Evolutionary conservation across 2,113 vertebrate species (phyloP), one percentile per base, ranked within the genome.

Genomic region (Capricornis sumatraensis): DNA sequence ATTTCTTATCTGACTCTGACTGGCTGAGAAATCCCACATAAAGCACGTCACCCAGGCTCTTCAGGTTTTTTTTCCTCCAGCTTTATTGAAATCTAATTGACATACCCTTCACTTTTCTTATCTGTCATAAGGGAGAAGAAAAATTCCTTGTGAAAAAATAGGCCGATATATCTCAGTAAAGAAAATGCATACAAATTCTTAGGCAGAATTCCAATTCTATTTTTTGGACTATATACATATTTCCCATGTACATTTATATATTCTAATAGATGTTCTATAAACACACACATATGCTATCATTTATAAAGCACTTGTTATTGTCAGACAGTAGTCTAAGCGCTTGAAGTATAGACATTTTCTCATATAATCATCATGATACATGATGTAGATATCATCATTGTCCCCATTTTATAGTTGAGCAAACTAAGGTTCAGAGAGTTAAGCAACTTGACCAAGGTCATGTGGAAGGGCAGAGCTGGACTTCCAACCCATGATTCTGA

Each of bases 151-250:
- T 93, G 78, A 91, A 96, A 71, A 96, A 95, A 89, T 12, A 94
- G 50, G 50, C 43, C 71, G 79, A 62, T 40, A 50, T 11, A 30
- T 13, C 45, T 94, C 47, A 78, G 10, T 36, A 85, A 92, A 96
- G 87, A 98, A 25, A 82, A 36, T 0, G 12, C 57, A 40, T 12
- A 25, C 14, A 47, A 94, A 91, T 89, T 89, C 82, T 93, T 93
- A 83, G 84, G 28, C 53, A 89, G 76, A 98, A 92, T 92, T 95
- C 53, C 58, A 87, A 92, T 58, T 83, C n/a, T 90, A 40, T 83
- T 71, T 92, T 45, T 83, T 78, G 7, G 21, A 50, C 30, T 45
- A 43, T 62, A 81, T 28, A 43, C 21, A 28, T 71, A 25, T n/a
- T 71, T 55, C 14, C 19, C 19, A 43, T 15, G 55, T n/a, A 40